phyloP scores from a whole-genome alignment of 2,888 invertebrate species.

The Pogonocherus hispidulus region DNA sequence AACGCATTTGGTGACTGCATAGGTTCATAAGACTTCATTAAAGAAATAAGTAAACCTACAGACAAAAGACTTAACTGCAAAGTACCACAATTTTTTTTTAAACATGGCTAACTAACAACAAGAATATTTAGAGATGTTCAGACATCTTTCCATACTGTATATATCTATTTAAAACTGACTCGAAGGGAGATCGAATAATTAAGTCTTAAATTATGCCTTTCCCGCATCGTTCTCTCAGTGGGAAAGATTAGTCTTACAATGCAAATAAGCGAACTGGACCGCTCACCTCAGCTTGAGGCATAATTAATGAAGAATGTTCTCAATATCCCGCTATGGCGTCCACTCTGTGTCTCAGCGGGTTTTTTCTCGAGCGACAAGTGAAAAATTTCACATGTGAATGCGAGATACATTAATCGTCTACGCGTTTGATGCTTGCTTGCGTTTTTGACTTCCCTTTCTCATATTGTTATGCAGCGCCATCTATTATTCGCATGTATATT shows the following conservation, averaged over 20 bases:
- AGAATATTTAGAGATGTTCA: too few species aligned
- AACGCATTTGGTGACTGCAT: too few species aligned
- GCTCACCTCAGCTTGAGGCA: slow-evolving; percentile 8
- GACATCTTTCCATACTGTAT: too few species aligned
- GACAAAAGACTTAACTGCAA: too few species aligned
- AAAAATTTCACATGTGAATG: slow-evolving; percentile 27
- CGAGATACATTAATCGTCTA: slow-evolving; percentile 23
- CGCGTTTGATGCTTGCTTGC: slow-evolving; percentile 2
- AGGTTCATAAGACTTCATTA: too few species aligned
- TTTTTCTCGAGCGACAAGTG: slow-evolving; percentile 28
- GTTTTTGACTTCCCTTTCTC: not conserved
- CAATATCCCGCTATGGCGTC: slow-evolving; percentile 25
- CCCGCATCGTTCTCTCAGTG: slow-evolving; percentile 10
- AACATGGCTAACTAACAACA: too few species aligned
- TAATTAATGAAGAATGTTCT: slow-evolving; percentile 32
- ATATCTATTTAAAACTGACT: not conserved
- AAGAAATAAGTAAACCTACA: too few species aligned
- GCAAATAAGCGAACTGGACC: slow-evolving; percentile 22
- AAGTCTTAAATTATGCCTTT: slow-evolving; percentile 22
- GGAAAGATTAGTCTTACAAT: slow-evolving; percentile 18
- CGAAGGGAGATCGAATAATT: slow-evolving; percentile 14
- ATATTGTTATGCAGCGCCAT: too few species aligned
- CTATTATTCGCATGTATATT: too few species aligned
- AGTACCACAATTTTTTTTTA: too few species aligned
- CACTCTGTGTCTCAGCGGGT: slow-evolving; percentile 28